phyloP scores from a whole-genome alignment of 2,888 invertebrate genomes.

The Gari tellinella region DNA sequence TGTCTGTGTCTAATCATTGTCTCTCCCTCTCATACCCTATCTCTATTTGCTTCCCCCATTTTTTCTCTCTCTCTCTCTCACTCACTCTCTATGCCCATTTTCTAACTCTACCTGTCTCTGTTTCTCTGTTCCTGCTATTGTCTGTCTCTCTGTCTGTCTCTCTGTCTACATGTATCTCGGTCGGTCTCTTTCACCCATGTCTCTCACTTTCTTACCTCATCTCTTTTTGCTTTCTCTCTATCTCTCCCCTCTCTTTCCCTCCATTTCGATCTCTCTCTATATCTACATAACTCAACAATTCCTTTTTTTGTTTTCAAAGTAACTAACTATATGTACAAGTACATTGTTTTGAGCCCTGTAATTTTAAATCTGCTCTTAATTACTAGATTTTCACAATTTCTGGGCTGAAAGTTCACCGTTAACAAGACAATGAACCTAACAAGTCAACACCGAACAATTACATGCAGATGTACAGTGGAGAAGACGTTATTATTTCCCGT shows the following conservation, averaged over 20 bases:
- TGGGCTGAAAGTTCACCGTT: too few species aligned
- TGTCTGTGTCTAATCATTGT: slow-evolving; percentile 4
- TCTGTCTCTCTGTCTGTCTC: slow-evolving; percentile 15
- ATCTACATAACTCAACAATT: too few species aligned
- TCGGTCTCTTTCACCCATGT: not conserved
- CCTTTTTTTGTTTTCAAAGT: too few species aligned
- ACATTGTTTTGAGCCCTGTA: too few species aligned
- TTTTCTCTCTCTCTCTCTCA: not conserved
- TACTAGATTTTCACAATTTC: too few species aligned
- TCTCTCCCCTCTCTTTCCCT: not conserved
- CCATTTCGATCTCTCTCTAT: not conserved
- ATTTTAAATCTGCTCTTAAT: too few species aligned
- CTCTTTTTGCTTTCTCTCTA: not conserved
- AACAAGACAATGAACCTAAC: too few species aligned
- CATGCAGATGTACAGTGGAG: too few species aligned
- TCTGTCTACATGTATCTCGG: not conserved
- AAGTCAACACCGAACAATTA: too few species aligned
- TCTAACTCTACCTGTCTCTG: not conserved
- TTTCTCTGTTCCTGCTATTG: not conserved
- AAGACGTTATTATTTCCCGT: too few species aligned
- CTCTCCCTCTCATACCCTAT: not conserved
- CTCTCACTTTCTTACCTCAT: not conserved
- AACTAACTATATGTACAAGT: too few species aligned
- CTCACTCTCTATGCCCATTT: too few species aligned
- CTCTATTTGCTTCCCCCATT: not conserved